Base-by-base conservation (phyloP, 2,797 vertebrate genomes). In the Acanthurus lineatus region DNA sequence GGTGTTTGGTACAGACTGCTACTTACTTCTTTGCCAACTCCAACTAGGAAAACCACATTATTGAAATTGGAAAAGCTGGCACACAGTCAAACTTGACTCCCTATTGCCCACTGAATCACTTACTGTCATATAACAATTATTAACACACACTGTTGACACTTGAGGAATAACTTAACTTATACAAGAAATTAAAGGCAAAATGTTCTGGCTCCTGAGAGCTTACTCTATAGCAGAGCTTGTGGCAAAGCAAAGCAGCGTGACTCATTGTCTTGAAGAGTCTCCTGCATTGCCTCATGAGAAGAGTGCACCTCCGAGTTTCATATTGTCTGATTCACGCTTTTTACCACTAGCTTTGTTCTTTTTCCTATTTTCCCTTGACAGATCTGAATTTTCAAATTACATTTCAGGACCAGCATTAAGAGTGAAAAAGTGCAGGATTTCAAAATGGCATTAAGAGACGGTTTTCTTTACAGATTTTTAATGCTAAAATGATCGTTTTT, bases 71-170 rank as follows among this genome's bases (percentile, higher is more conserved):
- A 87, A 85, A 77, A 83, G 87, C 79, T 91, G 90, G 92, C 88
- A 76, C 47, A 2, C 4, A 61, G 81, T 82, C 78, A 4, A 11
- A 79, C 69, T 76, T 83, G 71, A 72, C 80, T 83, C 76, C 75
- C 49, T 72, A 44, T 51, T 42, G 85, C 73, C 85, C 40, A 42
- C 40, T 52, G 70, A 86, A 82, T 84, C 86, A 80, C 79, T 89
- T 87, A 89, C 76, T 83, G 88, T 89, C 91, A 90, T 81, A 89
- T 85, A 84, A 89, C 82, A 82, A 80, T 86, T 90, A 91, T 88
- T 84, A 86, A 87, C 85, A 78, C 77, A 83, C 82, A 65, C 73
- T 87, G 80, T 79, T 90, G 87, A 88, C 86, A 87, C 78, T 81
- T 79, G 58, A 84, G 79, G 70, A 87, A 91, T 87, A 84, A 86